A percentile compares a stretch with the other conserved stretches of the same genome.
These are phyloP conservation scores for Auanema freiburgensis DNA, from an alignment of 2,888 invertebrate genomes.

Conservation along the genomic window DNA sequence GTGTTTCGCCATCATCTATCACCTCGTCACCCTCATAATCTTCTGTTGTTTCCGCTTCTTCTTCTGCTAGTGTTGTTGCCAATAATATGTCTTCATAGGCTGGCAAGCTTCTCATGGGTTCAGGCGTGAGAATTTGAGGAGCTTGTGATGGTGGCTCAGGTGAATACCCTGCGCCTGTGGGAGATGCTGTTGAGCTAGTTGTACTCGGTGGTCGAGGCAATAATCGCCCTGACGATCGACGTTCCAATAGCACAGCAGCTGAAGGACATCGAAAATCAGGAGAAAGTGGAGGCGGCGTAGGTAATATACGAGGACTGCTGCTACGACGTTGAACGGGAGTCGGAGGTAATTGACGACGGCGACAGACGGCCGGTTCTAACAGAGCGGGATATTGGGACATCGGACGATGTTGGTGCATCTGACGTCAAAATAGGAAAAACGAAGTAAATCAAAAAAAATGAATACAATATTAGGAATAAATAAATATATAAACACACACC, in stretches of 20 bases:
- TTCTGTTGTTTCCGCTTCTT: constrained; percentile 14
- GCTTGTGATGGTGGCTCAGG: constrained; percentile 2
- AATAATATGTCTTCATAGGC: too few relatives aligned
- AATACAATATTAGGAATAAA: too few relatives aligned
- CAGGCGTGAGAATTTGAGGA: neutral
- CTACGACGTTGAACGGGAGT: constrained; percentile 44
- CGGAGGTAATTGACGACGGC: constrained; percentile 46
- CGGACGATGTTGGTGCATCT: constrained; percentile 31
- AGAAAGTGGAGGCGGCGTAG: constrained; percentile 52
- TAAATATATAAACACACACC: too few relatives aligned
- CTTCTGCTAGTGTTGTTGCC: constrained; percentile 11
- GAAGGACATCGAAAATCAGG: constrained; percentile 43
- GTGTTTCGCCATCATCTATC: too few relatives aligned
- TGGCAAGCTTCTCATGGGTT: too few relatives aligned
- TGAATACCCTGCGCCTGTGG: neutral
- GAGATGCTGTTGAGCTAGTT: neutral
- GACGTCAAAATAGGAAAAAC: neutral
- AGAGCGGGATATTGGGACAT: constrained; percentile 36
- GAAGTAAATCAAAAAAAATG: too few relatives aligned
- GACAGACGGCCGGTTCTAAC: constrained; percentile 36
- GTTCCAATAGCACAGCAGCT: constrained; percentile 31
- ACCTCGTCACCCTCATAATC: neutral
- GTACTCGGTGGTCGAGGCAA: constrained; percentile 36
- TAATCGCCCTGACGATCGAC: constrained; percentile 38
- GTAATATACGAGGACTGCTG: constrained; percentile 45